Base-by-base conservation (phyloP, 2,797 vertebrate species). In the Morelia viridis region DNA sequence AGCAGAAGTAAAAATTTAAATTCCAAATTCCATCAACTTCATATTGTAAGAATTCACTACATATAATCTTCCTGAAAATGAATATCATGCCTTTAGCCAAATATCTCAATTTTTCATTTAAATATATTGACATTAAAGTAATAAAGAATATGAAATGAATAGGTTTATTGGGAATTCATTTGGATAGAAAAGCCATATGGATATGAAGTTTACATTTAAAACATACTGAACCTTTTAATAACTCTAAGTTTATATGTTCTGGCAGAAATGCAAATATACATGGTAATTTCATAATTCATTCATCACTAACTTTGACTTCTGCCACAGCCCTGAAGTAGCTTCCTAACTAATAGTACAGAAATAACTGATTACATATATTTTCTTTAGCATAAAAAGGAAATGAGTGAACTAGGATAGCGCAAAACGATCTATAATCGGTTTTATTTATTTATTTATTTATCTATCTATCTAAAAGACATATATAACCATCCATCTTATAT, bases 11-110 rank as follows among this genome's bases (percentile, higher is more conserved):
- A 61, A 89, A 93, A 93, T 90, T 93, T 96, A 93, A 92, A 95
- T 87, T 94, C 53, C 93, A 93, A 93, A 86, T 80, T 94, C 88
- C 87, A 17, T 89, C 95, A 92, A 80, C 87, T 94, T 94, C 60
- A 60, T 95, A 92, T 94, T 95, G 92, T 84, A 96, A 92, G 22
- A 60, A 41, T 93, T 90, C 93, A 91, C 92, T 89, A 94, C 84
- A 93, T 76, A 50, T 56, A 93, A 95, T 91, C 93, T 92, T 93
- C 95, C 35, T 84, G 96, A 96, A 95, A 94, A 95, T 94, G 92
- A 96, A 96, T 96, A 91, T 92, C 61, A 28, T 90, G 7, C 91
- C 93, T 93, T 96, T 95, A 94, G 94, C 91, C 95, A 97, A 95
- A 94, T 62, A 62, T 19, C 94, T 92, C 17, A 91, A 93, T 96